phyloP scores from a whole-genome alignment of 2,113 vertebrate species.

The Grantiella picta region DNA sequence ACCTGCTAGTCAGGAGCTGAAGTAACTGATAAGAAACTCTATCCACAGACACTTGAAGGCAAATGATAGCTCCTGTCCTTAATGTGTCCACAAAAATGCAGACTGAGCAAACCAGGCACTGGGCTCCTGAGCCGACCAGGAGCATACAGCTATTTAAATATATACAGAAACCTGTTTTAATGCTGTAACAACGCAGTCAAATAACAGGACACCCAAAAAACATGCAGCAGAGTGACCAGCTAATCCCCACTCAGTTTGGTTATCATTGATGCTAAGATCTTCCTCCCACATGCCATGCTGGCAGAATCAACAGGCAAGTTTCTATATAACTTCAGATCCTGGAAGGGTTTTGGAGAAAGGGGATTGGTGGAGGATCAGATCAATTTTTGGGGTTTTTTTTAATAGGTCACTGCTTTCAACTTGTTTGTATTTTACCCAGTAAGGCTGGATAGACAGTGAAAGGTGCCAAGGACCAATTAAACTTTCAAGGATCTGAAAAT shows the following conservation, averaged over 20 bases:
- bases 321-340: neutral
- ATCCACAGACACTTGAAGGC: neutral
- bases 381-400: neutral
- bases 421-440: neutral
- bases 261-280: neutral
- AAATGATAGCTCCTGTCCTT: neutral
- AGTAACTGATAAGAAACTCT: neutral
- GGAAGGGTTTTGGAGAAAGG: neutral
- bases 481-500: neutral
- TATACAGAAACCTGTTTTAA: neutral
- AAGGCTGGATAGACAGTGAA: neutral
- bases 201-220: neutral
- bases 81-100: neutral
- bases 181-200: neutral
- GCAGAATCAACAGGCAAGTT: neutral
- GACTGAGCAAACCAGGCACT: neutral
- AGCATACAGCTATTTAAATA: neutral
- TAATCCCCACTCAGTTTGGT: neutral
- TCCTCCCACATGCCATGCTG: neutral
- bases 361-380: fast-evolving
- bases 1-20: neutral
- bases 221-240: neutral
- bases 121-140: neutral
- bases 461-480: neutral
- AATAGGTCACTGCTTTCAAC: neutral